phyloP scores from a whole-genome alignment of 2,113 vertebrate genomes.

The Tursiops truncatus region DNA sequence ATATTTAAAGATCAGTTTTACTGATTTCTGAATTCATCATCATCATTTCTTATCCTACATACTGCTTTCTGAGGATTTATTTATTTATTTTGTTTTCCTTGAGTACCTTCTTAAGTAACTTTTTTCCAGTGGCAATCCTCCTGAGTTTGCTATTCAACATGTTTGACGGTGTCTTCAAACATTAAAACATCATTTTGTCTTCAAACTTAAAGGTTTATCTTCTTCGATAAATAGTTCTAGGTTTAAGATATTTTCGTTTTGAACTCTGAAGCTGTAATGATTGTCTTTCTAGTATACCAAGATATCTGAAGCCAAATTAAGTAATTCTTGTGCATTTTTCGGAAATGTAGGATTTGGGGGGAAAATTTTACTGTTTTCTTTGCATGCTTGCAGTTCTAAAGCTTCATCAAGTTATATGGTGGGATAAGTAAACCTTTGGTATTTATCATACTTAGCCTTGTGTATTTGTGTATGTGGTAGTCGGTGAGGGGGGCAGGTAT shows the following conservation, averaged over 20 bases:
- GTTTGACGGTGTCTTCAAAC: not conserved
- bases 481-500: not conserved
- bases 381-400: not conserved
- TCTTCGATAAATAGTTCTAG: not conserved
- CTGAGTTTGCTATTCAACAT: not conserved
- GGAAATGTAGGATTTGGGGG: not conserved
- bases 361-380: not conserved
- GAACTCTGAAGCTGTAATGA: not conserved
- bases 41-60: not conserved
- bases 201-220: not conserved
- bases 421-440: not conserved
- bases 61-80: too few species aligned
- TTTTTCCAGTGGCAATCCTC: not conserved
- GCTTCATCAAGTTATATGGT: not conserved
- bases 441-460: not conserved
- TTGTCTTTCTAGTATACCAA: not conserved
- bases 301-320: not conserved
- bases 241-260: not conserved
- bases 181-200: not conserved
- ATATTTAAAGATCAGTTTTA: not conserved
- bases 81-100: too few species aligned
- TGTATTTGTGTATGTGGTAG: not conserved
- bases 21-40: not conserved
- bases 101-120: too few species aligned
- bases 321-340: not conserved